Evolutionary conservation across 1,140 invertebrate genomes (phyloP), one percentile per base, ranked within the genome.

Genomic region (Cardiocondyla obscurior): DNA sequence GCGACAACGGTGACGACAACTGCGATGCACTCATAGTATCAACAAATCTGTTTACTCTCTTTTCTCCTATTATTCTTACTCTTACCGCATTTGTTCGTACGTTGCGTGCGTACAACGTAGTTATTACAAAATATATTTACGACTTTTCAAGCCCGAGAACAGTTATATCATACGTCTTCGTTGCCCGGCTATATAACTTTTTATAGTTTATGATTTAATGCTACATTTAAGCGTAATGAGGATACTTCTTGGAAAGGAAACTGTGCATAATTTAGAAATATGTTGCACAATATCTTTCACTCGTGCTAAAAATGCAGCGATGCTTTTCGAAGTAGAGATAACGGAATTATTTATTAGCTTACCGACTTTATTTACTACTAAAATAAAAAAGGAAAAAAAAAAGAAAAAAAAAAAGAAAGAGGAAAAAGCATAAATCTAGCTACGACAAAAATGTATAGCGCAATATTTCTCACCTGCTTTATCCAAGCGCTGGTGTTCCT

Each of bases 401-500:
- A n/a, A n/a, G n/a, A n/a, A n/a, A n/a, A n/a, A n/a, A n/a, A n/a
- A n/a, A n/a, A n/a, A n/a, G n/a, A n/a, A n/a, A n/a, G n/a, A n/a
- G n/a, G n/a, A n/a, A n/a, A n/a, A n/a, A n/a, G n/a, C n/a, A n/a
- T n/a, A 12, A 42, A 51, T 30, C 5, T 44, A 3, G 69, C 8
- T 19, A 8, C 4, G 10, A n/a, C 3, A 28, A 36, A 33, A 33
- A 25, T 16, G 19, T 19, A 16, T 10, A 39, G 51, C 55, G 22
- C 10, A 33, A 72, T 69, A n/a, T 25, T 33, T 19, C 83, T 81
- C 82, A 94, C 94, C 92, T 95, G 89, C 83, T 91, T 91, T 70
- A 94, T 74, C 92, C 92, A 93, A 28, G 90, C 92, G 5, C 91
- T 94, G 76, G 88, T 93, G 90, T 94, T 95, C 88, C 92, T 88